Evolutionary conservation across 2,888 invertebrate genomes (phyloP), one percentile per base, ranked within the genome.

Genomic region (Crematogaster levior): DNA sequence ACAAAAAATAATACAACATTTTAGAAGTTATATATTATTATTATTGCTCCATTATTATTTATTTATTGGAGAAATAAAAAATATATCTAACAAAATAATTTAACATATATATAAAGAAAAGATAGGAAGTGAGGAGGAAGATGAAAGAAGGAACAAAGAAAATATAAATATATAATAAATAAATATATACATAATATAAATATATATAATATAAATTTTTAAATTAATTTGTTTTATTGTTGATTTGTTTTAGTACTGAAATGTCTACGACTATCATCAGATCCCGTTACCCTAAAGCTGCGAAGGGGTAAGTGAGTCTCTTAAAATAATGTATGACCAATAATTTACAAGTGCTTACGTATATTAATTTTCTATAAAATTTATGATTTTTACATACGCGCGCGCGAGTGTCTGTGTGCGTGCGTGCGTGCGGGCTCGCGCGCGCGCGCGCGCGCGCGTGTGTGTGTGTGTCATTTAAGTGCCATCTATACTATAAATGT

Each of bases 181-280:
- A 34, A 34, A 34, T n/a, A 34, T 5, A 34, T 6, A 6, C 4
- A 34, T 3, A 34, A 34, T 34, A 34, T 34, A 34, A 34, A 34
- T 34, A n/a, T n/a, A n/a, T 34, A 3, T 34, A 6, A 34, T 34
- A 5, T 34, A 5, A 72, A 15, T 18, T 27, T 65, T 63, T 27
- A 53, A 65, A 74, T 51, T 61, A 37, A 61, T 73, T 74, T 3
- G 10, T 60, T 40, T 27, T 27, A 34, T 81, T 82, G 82, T 86
- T 88, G 48, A n/a, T 58, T 34, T 95, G 95, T 97, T 97, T 92
- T 96, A 98, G 98, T 98, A 95, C 96, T 98, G 95, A 98, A 98
- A 97, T 98, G 98, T 95, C 97, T 98, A 94, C 97, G 98, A 94
- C 96, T 98, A 94, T 98, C 98, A 91, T 96, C 97, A 95, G 98